Conservation (phyloP, 2,113 vertebrate species). For the Chaetodon auriga region DNA sequence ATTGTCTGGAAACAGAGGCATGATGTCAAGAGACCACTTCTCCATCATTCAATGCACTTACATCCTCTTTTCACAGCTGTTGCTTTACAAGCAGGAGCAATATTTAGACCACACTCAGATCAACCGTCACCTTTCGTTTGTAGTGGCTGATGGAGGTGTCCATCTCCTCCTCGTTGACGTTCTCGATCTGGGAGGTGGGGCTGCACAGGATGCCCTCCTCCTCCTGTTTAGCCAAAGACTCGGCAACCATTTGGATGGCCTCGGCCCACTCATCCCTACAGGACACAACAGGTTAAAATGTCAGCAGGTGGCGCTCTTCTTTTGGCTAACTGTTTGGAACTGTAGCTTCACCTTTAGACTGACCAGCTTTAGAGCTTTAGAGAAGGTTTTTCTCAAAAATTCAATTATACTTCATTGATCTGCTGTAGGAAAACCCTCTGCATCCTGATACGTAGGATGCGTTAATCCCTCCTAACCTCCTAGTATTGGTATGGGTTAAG, state of each 20-base stretch:
- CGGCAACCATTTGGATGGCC: constrained; percentile 96
- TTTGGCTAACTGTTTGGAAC: no score
- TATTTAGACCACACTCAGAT: background rate
- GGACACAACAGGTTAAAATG: background rate
- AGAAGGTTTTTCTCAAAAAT: background rate
- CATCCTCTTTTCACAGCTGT: background rate
- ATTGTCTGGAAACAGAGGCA: constrained; percentile 88
- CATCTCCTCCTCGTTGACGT: constrained; percentile 87
- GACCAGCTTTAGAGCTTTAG: background rate
- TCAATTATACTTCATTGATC: no score
- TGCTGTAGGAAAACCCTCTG: no score
- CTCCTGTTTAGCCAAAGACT: constrained; percentile 96
- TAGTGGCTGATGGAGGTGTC: constrained; percentile 95
- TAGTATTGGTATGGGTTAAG: no score
- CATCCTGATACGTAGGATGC: no score
- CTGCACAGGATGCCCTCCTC: constrained; percentile 92
- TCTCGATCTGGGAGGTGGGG: constrained; percentile 84
- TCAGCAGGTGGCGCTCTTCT: background rate
- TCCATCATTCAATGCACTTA: background rate
- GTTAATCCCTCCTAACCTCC: no score
- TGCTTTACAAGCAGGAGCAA: background rate
- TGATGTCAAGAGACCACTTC: background rate
- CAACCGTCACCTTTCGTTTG: constrained; percentile 86
- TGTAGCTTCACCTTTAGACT: background rate
- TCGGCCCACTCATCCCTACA: constrained; percentile 96